Conservation (phyloP, 2,797 vertebrate genomes). For the Xiphophorus birchmanni region DNA sequence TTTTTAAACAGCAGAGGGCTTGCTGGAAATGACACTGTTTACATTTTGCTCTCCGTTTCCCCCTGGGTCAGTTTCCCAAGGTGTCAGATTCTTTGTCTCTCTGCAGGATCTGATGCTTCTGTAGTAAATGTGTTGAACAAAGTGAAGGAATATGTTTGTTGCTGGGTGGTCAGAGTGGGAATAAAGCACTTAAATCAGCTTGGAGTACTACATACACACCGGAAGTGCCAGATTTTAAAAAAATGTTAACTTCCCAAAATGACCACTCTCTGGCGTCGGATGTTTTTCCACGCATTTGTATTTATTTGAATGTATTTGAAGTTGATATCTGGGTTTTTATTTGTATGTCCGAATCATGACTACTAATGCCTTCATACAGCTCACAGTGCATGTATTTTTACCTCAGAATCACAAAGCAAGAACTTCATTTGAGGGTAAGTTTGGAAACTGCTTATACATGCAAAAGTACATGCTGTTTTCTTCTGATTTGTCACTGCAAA, state of each 20-base stretch:
- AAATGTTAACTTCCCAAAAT: constrained; percentile 5
- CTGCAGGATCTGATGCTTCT: constrained; percentile 21
- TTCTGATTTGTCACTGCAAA: constrained; percentile 4
- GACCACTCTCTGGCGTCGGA: constrained; percentile 39
- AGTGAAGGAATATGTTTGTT: constrained; percentile 10
- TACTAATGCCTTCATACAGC: constrained; percentile 52
- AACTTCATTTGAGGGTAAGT: not conserved
- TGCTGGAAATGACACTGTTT: constrained; percentile 73
- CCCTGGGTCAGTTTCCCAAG: constrained; percentile 49
- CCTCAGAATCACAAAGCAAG: constrained; percentile 39
- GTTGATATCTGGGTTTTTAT: constrained; percentile 36
- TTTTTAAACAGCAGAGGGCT: constrained; percentile 46
- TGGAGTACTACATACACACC: constrained; percentile 36
- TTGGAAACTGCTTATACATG: not conserved
- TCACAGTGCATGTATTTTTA: constrained; percentile 22
- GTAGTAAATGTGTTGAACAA: constrained; percentile 32
- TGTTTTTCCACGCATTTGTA: constrained; percentile 52
- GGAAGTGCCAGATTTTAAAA: constrained; percentile 48
- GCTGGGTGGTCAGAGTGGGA: constrained; percentile 41
- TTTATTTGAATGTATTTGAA: constrained; percentile 78
- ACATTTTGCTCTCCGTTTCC: constrained; percentile 67
- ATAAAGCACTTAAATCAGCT: constrained; percentile 56
- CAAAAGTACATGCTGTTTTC: constrained; percentile 9
- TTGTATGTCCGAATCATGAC: constrained; percentile 67
- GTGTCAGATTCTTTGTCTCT: constrained; percentile 57